These are phyloP conservation scores for Mirounga angustirostris DNA, from an alignment of 2,113 vertebrate species.

Conservation along the genomic window DNA sequence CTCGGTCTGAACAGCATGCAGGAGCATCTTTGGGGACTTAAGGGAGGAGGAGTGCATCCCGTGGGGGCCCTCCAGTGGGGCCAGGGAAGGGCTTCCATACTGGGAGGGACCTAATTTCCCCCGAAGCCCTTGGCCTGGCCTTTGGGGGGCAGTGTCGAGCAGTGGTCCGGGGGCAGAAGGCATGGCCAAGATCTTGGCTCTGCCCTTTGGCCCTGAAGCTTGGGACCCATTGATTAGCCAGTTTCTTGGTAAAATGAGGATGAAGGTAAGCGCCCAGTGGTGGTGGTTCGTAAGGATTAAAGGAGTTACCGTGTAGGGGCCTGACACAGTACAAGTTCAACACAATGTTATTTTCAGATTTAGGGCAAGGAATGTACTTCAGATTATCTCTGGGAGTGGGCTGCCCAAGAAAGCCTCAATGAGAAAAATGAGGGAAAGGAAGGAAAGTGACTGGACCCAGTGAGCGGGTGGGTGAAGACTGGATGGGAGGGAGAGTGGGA, in stretches of 20 bases:
- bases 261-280: not conserved
- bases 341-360: slow-evolving; percentile 25
- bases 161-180: not conserved
- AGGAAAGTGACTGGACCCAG: not conserved
- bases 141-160: not conserved
- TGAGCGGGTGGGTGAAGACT: not conserved
- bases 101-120: not conserved
- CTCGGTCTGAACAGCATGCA: not conserved
- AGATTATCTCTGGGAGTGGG: not conserved
- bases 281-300: not conserved
- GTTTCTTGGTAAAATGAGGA: not conserved
- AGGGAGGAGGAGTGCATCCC: too few relatives aligned
- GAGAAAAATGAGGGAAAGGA: not conserved
- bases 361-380: not conserved
- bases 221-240: not conserved
- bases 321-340: not conserved
- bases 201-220: not conserved
- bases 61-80: not conserved
- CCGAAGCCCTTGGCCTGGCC: not conserved
- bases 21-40: not conserved
- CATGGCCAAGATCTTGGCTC: not conserved
- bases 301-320: not conserved
- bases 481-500: not conserved
- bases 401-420: not conserved
- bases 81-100: not conserved